A percentile compares a stretch with the other conserved stretches of the same genome.
These are phyloP conservation scores for Tyto alba DNA, from an alignment of 2,113 vertebrate species.

Conservation along the genomic window DNA sequence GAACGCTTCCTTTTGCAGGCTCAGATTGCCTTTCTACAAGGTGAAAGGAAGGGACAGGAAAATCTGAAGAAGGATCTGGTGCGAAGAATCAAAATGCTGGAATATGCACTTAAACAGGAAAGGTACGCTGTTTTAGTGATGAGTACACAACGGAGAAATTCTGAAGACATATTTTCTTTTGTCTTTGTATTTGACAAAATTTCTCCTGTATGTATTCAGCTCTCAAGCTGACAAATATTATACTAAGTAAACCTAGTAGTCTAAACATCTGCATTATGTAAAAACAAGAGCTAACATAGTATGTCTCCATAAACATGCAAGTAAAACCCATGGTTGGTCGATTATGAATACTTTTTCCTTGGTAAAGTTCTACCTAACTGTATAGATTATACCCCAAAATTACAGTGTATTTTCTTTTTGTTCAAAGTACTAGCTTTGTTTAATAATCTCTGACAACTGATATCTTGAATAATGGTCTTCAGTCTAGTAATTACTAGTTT, in stretches of 20 bases:
- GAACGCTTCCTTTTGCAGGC: constrained; percentile 70
- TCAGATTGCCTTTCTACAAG: constrained; percentile 84
- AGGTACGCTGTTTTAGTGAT: constrained; percentile 63
- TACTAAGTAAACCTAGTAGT: background rate
- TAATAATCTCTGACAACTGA: background rate
- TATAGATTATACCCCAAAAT: background rate
- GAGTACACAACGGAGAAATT: background rate
- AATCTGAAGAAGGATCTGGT: constrained; percentile 87
- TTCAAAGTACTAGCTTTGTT: background rate
- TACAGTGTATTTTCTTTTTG: background rate
- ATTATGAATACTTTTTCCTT: background rate
- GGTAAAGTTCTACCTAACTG: background rate
- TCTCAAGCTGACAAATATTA: background rate
- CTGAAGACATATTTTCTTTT: background rate
- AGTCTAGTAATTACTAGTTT: background rate
- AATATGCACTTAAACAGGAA: constrained; percentile 86
- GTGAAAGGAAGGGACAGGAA: constrained; percentile 85
- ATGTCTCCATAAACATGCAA: background rate
- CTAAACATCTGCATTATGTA: background rate
- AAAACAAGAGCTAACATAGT: background rate
- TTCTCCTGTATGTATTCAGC: background rate
- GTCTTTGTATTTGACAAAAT: background rate
- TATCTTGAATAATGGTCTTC: background rate
- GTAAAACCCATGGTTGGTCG: background rate
- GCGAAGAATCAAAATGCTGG: constrained; percentile 87